Percentiles rank a stretch among this genome's conserved stretches.
These are phyloP conservation scores for Eupithecia abbreviata DNA, from an alignment of 2,888 invertebrate species.

Conservation along the genomic window DNA sequence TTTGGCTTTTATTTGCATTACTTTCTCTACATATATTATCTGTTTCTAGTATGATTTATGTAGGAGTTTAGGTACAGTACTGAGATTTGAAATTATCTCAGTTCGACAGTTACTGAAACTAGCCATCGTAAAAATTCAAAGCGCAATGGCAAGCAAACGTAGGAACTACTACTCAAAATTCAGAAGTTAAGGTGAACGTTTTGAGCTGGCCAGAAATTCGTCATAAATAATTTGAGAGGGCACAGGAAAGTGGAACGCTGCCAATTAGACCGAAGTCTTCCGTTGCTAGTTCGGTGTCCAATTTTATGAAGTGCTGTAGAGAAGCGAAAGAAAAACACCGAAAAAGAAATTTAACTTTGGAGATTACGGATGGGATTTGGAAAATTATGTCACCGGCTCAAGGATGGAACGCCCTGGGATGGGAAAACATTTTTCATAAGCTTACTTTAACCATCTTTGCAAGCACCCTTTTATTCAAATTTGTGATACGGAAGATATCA, in stretches of 20 bases:
- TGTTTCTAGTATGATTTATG: background rate
- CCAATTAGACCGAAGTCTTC: slow-evolving; percentile 60
- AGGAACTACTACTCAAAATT: slow-evolving; percentile 35
- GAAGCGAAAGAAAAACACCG: slow-evolving; percentile 45
- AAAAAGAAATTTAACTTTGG: slow-evolving; percentile 44
- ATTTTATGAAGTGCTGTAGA: slow-evolving; percentile 50
- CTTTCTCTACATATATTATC: background rate
- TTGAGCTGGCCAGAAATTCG: slow-evolving; percentile 45
- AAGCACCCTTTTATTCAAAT: slow-evolving; percentile 12
- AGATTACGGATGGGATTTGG: slow-evolving; percentile 39
- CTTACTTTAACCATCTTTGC: background rate
- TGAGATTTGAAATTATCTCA: background rate
- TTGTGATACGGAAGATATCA: slow-evolving; percentile 4
- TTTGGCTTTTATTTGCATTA: background rate
- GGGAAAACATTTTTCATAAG: slow-evolving; percentile 12
- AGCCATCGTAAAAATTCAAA: slow-evolving; percentile 16
- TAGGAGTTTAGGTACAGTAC: background rate
- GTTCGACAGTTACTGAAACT: background rate
- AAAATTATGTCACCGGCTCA: slow-evolving; percentile 37
- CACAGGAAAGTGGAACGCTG: slow-evolving; percentile 54
- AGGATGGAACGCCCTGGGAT: slow-evolving; percentile 1
- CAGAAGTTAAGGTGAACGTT: slow-evolving; percentile 36
- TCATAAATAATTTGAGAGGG: slow-evolving; percentile 59
- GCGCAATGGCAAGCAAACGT: slow-evolving; percentile 7
- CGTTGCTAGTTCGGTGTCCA: slow-evolving; percentile 49